A percentile compares a stretch with the other conserved stretches of the same genome.
Conservation (phyloP, 1,140 invertebrate genomes). For the Ostrea denselamellosa region DNA sequence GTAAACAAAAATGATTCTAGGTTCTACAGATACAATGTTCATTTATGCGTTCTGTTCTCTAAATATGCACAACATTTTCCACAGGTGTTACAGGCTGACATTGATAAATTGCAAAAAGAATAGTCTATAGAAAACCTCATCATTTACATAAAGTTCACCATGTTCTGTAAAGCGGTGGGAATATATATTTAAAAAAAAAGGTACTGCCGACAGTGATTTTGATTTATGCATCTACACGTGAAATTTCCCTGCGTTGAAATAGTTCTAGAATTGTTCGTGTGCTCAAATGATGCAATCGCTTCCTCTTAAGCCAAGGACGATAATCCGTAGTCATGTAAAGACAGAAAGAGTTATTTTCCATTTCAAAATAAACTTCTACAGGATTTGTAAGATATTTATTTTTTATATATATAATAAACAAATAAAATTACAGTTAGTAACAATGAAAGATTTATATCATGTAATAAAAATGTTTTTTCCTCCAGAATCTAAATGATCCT, state of each 20-base stretch:
- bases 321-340: background rate
- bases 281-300: too few species aligned
- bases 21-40: background rate
- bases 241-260: background rate
- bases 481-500: background rate
- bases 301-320: background rate
- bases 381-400: background rate
- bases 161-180: background rate
- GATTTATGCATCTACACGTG: background rate
- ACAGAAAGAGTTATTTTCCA: background rate
- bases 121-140: conserved; percentile 2
- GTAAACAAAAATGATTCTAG: background rate
- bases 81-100: conserved; percentile 8
- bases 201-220: background rate
- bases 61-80: conserved; percentile 20
- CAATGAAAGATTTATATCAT: background rate
- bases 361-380: background rate
- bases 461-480: too few species aligned
- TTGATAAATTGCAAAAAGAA: background rate
- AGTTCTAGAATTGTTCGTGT: too few species aligned
- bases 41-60: background rate
- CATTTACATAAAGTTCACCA: conserved; percentile 15
- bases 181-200: background rate
- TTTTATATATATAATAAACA: background rate
- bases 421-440: background rate